Base-by-base conservation (phyloP, 2,113 vertebrate genomes). In the Nycticebus coucang region DNA sequence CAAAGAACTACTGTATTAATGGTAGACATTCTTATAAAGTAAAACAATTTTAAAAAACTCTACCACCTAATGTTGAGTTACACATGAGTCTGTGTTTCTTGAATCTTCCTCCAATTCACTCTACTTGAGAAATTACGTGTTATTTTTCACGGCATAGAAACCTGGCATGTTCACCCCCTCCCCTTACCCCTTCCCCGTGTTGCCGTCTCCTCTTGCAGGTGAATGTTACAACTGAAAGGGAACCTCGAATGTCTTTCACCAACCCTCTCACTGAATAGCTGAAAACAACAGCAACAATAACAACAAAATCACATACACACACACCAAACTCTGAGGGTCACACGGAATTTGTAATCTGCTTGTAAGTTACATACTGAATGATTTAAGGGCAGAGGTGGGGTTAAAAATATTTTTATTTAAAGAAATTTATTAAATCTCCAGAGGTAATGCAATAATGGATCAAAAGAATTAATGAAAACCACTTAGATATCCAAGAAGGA, bases 221-320 rank as follows among this genome's bases (percentile, higher is more conserved):
- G 87, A 85, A 59, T 72, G 50, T 30, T 60, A 86, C 45, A 93
- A 85, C 66, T 82, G 28, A 59, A 64, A 93, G 57, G 59, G 88
- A 95, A 81, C 37, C 33, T 66, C 87, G 89, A 24, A 85, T 75
- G n/a, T 86, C 62, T 85, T 92, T 96, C 75, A 79, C 75, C 57
- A 88, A 88, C 5, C 14, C 24, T 85, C 28, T 96, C 15, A 74
- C 18, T 71, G 69, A 69, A 93, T 2, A 93, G 35, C 17, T 57
- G 30, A 37, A 35, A 35, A 85, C 66, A 84, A 69, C 69, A 69
- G 75, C 1, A 87, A 57, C 13, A 33, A 33, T 24, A 35, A 80
- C 1, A 87, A 57, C 13, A 33, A 33, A 33, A 35, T 50, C 45
- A 50, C 45, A 50, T 50, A 50, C 45, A 50, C 45, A 41, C 41